phyloP scores from a whole-genome alignment of 2,888 invertebrate genomes.

The Deilephila porcellus region DNA sequence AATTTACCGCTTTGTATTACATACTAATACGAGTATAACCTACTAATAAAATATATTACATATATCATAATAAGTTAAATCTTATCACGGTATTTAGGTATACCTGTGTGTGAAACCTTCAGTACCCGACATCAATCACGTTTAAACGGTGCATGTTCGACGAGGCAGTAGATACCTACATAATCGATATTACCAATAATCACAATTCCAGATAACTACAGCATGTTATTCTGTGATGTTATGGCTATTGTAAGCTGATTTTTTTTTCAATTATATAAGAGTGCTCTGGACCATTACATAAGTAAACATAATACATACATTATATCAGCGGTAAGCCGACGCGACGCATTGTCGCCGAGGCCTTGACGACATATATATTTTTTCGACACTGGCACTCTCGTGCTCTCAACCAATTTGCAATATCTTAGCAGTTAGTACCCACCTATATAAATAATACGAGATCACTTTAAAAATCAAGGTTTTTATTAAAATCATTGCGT shows the following conservation, averaged over 20 bases:
- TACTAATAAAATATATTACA: too few species aligned
- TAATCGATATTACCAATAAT: neutral
- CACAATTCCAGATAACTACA: neutral
- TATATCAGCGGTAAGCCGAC: slow-evolving; percentile 9
- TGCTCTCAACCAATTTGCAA: slow-evolving; percentile 9
- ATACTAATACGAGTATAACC: too few species aligned
- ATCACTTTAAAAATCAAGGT: neutral
- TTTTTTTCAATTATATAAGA: neutral
- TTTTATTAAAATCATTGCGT: neutral
- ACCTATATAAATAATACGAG: too few species aligned
- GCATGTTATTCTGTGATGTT: too few species aligned
- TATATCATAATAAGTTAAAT: too few species aligned
- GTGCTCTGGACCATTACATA: neutral
- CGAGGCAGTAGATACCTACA: too few species aligned
- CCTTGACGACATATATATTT: slow-evolving; percentile 21
- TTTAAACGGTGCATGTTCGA: too few species aligned
- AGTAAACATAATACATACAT: neutral
- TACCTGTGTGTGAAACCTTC: too few species aligned
- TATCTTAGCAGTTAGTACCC: neutral
- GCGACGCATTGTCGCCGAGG: slow-evolving; percentile 3
- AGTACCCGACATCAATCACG: too few species aligned
- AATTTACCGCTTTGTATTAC: too few species aligned
- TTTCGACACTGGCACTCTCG: neutral
- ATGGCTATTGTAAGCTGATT: neutral
- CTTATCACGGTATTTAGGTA: too few species aligned